Percentiles rank a stretch among this genome's conserved stretches.
Conservation (phyloP, 2,113 vertebrate genomes). For the Muntiacus reevesi region DNA sequence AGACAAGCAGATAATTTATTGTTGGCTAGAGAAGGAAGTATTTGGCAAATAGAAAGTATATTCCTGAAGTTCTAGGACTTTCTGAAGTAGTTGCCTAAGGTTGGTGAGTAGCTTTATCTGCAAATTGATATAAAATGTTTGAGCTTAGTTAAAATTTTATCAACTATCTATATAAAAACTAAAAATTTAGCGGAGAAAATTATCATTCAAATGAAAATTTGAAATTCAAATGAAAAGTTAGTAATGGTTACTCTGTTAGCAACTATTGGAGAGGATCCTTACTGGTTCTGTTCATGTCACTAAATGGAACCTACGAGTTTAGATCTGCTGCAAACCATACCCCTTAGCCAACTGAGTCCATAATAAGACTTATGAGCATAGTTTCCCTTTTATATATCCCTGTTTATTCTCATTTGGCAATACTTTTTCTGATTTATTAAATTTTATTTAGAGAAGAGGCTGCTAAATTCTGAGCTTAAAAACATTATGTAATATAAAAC, state of each 20-base stretch:
- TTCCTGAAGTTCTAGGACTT: conserved; percentile 2
- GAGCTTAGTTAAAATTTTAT: neutral
- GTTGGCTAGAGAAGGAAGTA: neutral
- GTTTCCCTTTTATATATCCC: neutral
- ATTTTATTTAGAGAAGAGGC: conserved; percentile 29
- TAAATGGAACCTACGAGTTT: neutral
- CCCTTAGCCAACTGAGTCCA: neutral
- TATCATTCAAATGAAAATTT: neutral
- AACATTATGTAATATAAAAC: neutral
- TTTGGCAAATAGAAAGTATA: neutral
- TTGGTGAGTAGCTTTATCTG: neutral
- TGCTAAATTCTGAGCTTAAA: conserved; percentile 11
- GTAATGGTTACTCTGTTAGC: neutral
- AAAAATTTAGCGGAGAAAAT: neutral
- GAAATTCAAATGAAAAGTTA: neutral
- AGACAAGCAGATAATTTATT: neutral
- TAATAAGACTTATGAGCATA: neutral
- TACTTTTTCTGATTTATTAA: neutral
- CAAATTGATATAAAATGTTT: neutral
- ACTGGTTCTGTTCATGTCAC: neutral
- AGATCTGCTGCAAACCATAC: neutral
- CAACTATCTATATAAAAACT: neutral
- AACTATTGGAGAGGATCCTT: neutral
- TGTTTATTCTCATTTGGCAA: neutral
- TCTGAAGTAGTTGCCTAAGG: neutral